Evolutionary conservation across 2,888 invertebrate genomes (phyloP).

Genomic region (Oscheius sp.): DNA sequence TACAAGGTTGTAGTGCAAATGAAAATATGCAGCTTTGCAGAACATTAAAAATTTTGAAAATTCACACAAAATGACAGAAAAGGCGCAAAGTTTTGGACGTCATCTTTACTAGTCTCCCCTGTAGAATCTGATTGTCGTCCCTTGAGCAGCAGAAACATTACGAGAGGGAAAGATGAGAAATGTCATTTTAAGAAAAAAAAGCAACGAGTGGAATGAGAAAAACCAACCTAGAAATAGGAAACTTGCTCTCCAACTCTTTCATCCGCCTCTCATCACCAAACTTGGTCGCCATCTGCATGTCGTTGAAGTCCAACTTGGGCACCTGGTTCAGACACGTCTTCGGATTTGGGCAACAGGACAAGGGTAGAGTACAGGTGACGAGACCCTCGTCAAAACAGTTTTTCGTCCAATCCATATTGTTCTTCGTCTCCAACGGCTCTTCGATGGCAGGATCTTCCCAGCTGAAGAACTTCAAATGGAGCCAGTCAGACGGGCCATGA

Average conservation of each 20-base stretch:
- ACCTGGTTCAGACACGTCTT: neutral
- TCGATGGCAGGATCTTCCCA: neutral
- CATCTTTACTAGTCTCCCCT: neutral
- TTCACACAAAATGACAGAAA: neutral
- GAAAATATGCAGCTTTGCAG: neutral
- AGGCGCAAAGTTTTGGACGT: neutral
- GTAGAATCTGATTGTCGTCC: too few relatives aligned
- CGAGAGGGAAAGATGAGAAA: too few relatives aligned
- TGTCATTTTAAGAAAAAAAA: too few relatives aligned
- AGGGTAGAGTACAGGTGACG: neutral
- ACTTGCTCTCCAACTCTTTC: neutral
- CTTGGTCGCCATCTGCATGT: neutral
- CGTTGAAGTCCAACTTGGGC: too few relatives aligned
- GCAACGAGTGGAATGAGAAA: too few relatives aligned
- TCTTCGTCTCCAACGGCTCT: neutral
- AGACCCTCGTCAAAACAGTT: neutral
- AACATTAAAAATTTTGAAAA: neutral
- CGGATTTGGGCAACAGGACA: neutral
- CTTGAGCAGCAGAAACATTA: too few relatives aligned
- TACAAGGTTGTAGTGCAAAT: too few relatives aligned
- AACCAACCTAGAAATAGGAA: neutral
- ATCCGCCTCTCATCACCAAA: neutral
- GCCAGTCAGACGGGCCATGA: slow-evolving; percentile 7
- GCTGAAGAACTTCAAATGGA: neutral
- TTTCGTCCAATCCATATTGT: neutral